A percentile compares a stretch with the other conserved stretches of the same genome.
These are phyloP conservation scores for Hydrocynus forskahlii DNA, from an alignment of 2,797 vertebrate genomes.

Conservation along the genomic window DNA sequence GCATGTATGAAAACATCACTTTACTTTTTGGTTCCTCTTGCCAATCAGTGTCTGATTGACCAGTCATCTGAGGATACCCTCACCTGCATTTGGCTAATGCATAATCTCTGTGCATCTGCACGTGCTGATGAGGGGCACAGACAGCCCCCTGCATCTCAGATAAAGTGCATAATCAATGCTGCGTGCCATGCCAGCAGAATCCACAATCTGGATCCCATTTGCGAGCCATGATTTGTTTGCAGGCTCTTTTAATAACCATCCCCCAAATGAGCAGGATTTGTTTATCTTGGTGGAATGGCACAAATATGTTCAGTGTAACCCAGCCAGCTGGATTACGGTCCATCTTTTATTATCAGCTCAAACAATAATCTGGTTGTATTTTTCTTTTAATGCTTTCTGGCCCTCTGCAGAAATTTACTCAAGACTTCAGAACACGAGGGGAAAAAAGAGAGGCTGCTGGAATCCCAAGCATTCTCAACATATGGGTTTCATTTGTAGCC, in stretches of 20 bases:
- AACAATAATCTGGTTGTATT: slow-evolving; percentile 1
- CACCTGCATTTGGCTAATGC: slow-evolving; percentile 31
- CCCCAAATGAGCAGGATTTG: slow-evolving; percentile 23
- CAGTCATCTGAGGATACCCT: slow-evolving; percentile 17
- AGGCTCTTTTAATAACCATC: slow-evolving; percentile 28
- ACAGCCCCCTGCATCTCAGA: slow-evolving; percentile 8
- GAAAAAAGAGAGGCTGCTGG: not conserved
- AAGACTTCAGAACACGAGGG: slow-evolving; percentile 3
- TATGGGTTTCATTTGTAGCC: not conserved
- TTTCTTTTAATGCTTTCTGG: slow-evolving; percentile 1
- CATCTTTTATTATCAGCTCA: not conserved
- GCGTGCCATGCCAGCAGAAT: slow-evolving; percentile 24
- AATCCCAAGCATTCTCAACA: not conserved
- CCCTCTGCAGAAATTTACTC: not conserved
- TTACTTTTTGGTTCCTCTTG: not conserved
- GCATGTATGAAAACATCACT: not conserved
- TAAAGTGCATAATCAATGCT: slow-evolving; percentile 35
- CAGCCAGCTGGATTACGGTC: slow-evolving; percentile 8
- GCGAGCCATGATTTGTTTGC: slow-evolving; percentile 33
- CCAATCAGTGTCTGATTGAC: slow-evolving; percentile 18
- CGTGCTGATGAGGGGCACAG: slow-evolving; percentile 26
- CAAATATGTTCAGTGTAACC: not conserved
- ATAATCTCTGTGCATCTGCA: slow-evolving; percentile 24
- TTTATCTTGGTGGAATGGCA: slow-evolving; percentile 19
- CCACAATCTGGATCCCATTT: slow-evolving; percentile 37